phyloP scores from a whole-genome alignment of 2,113 vertebrate genomes.

The Thamnophis sirtalis region DNA sequence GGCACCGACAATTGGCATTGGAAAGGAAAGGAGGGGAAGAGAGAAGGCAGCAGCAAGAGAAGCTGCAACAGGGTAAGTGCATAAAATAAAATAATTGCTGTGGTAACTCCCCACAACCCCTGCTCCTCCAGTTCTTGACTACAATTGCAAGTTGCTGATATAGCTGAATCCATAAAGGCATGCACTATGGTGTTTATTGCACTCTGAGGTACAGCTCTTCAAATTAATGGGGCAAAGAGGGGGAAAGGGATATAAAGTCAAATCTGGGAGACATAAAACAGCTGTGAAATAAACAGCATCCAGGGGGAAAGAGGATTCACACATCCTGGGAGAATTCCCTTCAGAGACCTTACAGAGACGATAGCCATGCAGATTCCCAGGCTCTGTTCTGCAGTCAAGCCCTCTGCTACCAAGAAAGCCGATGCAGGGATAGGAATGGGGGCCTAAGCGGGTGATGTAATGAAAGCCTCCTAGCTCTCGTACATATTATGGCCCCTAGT shows the following conservation, averaged over 20 bases:
- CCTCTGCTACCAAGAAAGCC: background rate
- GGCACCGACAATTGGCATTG: constrained; percentile 19
- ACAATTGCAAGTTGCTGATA: constrained; percentile 70
- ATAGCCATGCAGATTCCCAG: background rate
- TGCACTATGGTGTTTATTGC: constrained; percentile 57
- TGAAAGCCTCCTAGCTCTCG: background rate
- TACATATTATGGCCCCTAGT: constrained; percentile 2
- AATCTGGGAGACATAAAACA: rapidly evolving
- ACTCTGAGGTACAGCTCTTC: background rate
- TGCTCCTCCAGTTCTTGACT: constrained; percentile 62
- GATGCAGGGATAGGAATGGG: rapidly evolving
- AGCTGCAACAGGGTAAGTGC: constrained; percentile 34
- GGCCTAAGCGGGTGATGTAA: background rate
- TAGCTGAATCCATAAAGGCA: constrained; percentile 70
- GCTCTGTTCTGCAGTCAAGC: background rate
- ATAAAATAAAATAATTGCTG: constrained; percentile 71
- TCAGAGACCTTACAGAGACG: background rate
- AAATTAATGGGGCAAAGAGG: constrained; percentile 52
- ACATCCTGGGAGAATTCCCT: background rate
- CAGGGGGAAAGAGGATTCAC: background rate
- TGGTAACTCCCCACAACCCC: constrained; percentile 64
- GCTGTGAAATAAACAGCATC: background rate
- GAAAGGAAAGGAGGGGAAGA: constrained; percentile 29
- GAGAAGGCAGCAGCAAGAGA: background rate
- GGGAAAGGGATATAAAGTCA: constrained; percentile 28